Conservation (phyloP, 2,888 invertebrate species). For the Eledone cirrhosa region DNA sequence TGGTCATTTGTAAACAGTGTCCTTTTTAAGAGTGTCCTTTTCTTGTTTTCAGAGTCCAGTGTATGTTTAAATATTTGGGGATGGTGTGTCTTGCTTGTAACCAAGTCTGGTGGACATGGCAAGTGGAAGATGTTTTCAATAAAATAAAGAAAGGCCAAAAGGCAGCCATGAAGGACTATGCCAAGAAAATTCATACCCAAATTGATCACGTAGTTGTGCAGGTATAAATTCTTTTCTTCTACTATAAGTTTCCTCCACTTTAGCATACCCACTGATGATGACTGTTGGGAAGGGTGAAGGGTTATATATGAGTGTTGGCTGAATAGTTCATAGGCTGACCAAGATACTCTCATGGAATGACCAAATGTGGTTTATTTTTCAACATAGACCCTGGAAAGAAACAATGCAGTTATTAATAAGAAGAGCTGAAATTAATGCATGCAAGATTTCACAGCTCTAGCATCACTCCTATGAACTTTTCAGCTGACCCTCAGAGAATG, state of each 20-base stretch:
- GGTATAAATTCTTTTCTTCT: conserved; percentile 43
- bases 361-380: too few relatives aligned
- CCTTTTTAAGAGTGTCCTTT: background rate
- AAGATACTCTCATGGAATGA: too few relatives aligned
- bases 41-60: conserved; percentile 74
- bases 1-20: background rate
- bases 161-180: conserved; percentile 89
- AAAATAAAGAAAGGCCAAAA: conserved; percentile 75
- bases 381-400: too few relatives aligned
- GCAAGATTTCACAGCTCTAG: too few relatives aligned
- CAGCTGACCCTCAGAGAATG: too few relatives aligned
- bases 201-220: conserved; percentile 84
- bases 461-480: too few relatives aligned
- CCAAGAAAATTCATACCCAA: conserved; percentile 81
- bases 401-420: too few relatives aligned
- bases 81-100: conserved; percentile 87
- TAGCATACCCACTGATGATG: too few relatives aligned
- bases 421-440: too few relatives aligned
- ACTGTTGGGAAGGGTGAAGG: too few relatives aligned
- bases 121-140: conserved; percentile 88
- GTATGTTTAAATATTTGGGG: conserved; percentile 90
- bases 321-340: too few relatives aligned
- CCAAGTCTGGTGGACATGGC: conserved; percentile 95
- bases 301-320: too few relatives aligned
- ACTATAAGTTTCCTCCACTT: background rate